phyloP scores from a whole-genome alignment of 2,888 invertebrate genomes.

The Eilema depressum region DNA sequence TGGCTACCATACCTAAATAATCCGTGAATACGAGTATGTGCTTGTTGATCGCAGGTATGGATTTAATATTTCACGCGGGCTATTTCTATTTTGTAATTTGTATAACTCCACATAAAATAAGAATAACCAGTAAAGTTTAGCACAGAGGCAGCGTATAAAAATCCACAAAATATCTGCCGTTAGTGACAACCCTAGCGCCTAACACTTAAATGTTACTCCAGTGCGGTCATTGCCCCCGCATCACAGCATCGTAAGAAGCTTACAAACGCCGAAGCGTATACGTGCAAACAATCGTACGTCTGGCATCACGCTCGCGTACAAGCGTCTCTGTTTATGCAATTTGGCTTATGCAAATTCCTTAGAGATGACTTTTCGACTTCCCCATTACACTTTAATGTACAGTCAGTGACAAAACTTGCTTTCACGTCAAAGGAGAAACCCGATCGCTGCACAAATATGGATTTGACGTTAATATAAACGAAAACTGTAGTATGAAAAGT shows the following conservation, averaged over 20 bases:
- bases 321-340: constrained; percentile 12
- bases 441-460: not conserved
- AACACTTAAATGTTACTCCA: constrained; percentile 38
- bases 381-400: not conserved
- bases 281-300: constrained; percentile 5
- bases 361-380: constrained; percentile 3
- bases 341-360: constrained; percentile 14
- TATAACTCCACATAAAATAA: too few species aligned
- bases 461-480: too few species aligned
- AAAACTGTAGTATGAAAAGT: too few species aligned
- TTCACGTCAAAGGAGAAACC: not conserved
- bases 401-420: not conserved
- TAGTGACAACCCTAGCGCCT: constrained; percentile 15
- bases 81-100: too few species aligned
- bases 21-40: too few species aligned
- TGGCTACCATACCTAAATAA: too few species aligned
- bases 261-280: constrained; percentile 8
- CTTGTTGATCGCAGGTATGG: too few species aligned
- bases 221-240: constrained; percentile 41
- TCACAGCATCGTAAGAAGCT: constrained; percentile 34
- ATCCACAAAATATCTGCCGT: not conserved
- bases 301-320: constrained; percentile 5
- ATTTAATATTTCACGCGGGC: too few species aligned
- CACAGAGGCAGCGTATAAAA: too few species aligned
- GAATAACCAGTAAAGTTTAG: too few species aligned